Evolutionary conservation across 2,888 invertebrate species (phyloP), one percentile per base, ranked within the genome.

Genomic region (Melinaea marsaeus): DNA sequence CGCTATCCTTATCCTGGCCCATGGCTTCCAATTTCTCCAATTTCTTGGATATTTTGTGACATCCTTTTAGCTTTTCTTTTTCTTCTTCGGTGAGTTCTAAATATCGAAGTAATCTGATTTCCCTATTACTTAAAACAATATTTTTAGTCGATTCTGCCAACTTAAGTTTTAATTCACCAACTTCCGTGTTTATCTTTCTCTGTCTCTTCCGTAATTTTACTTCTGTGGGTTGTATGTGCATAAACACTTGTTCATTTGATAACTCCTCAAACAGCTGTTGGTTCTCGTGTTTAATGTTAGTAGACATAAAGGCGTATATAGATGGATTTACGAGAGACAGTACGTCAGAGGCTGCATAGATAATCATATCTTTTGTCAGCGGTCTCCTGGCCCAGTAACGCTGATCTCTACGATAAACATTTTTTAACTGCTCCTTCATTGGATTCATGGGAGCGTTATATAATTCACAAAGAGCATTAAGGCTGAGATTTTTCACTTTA

Each of bases 81-180:
- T 98, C 97, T 70, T 97, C 97, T 74, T 97, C 97, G 22, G 97
- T 97, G 60, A 98, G 92, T 76, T 97, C 97, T 83, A 98, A 93
- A 86, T 97, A 97, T 77, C 96, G 94, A 69, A 98, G 89, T 65
- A 98, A 91, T 75, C 97, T 93, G 74, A 98, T 97, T 89, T 98
- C 98, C 72, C 98, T 92, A 83, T 98, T 98, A 79, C 97, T 97
- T 66, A 98, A 90, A 58, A 98, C 98, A 79, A 98, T 95, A 80
- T 95, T 96, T 78, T 96, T 96, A 56, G 94, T 94, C 4, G 95
- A 94, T 79, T 95, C 95, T 60, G 95, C 93, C 75, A 98, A 88
- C 87, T 97, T 96, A 57, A 92, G 92, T 76, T 96, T 94, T 60
- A 98, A 89, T 82, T 97, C 97, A n/a, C 94, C 92, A 2, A 98